Base-by-base conservation (phyloP, 92 coral and sea anemone genomes). In the Ricordea florida region DNA sequence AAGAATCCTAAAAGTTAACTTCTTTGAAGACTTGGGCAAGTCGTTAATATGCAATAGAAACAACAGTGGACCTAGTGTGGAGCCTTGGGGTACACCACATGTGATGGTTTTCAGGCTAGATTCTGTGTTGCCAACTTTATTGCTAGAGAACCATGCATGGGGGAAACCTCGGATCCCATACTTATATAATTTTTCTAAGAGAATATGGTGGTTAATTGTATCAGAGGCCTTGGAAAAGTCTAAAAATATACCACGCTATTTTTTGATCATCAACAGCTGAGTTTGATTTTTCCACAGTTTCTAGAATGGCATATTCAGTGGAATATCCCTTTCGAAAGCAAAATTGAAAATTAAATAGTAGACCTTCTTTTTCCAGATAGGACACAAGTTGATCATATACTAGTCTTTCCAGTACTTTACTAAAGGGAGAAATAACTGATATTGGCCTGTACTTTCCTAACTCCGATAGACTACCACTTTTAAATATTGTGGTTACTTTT, bases 251-350 rank as follows among this genome's bases (percentile, higher is more conserved):
- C 84, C 82, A 73, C 82, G 81, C 61, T 57, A 32, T 45, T 26
- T 65, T 40, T 8, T 69, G 29, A 2, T 76, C 58, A 47, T 84
- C 84, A 15, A 76, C 46, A 0, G 89, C 83, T 36, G 59, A 43
- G 44, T 76, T 67, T 35, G 68, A 29, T 24, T 67, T 66, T 24
- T 83, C 79, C 9, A 70, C 0, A 36, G 79, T 74, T 76, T 83
- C 79, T 46, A 84, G 66, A 48, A 76, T 74, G 33, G 85, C 94
- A 48, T 84, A 72, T 53, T 89, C 82, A 13, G 89, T 89, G n/a
- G 85, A 79, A 57, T 77, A 48, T 2, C 79, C 82, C 50, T 82
- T 87, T 38, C 85, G 59, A 43, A 87, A 81, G 4, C 88, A 85
- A 71, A 87, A 87, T 28, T 87, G 92, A 36, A 26, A 72, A 21